Evolutionary conservation across 1,140 invertebrate genomes (phyloP).

Genomic region (Schlechtendalia chinensis): DNA sequence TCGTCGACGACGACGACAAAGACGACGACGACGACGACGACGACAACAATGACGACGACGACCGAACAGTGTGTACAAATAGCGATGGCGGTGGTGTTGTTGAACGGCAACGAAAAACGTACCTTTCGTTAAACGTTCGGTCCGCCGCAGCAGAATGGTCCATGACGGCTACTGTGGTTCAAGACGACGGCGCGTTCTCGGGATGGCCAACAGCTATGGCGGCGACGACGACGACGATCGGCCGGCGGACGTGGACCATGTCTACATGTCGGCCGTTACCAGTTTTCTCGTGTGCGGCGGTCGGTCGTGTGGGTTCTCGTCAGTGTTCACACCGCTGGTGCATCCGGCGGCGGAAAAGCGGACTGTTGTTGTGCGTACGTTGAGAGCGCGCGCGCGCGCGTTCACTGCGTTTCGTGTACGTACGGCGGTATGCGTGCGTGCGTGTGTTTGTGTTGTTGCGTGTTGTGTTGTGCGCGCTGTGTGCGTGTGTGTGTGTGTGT

Average conservation of each 20-base stretch:
- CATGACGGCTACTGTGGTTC: conserved; percentile 18
- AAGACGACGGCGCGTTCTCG: conserved; percentile 22
- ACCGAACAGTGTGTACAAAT: not conserved
- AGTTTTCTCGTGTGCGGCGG: not conserved
- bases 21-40: not conserved
- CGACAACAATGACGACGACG: not conserved
- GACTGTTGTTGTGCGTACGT: not conserved
- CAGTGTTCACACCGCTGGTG: not conserved
- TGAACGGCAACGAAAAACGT: not conserved
- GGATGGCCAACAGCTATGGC: conserved; percentile 9
- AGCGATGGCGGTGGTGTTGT: not conserved
- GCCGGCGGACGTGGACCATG: not conserved
- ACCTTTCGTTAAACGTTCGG: conserved; percentile 26
- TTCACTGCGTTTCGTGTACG: no score
- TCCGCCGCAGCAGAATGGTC: conserved; percentile 15
- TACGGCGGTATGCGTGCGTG: not conserved
- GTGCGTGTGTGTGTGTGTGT: not conserved
- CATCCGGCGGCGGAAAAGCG: conserved; percentile 32
- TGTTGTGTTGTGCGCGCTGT: no score
- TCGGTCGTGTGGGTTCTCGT: not conserved
- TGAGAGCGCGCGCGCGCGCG: no score
- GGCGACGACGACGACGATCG: not conserved
- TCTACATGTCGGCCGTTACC: conserved; percentile 1
- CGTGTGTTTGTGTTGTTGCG: not conserved
- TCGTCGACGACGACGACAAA: not conserved